Percentiles rank a stretch among this genome's conserved stretches.
Evolutionary conservation across 2,888 invertebrate species (phyloP).

Genomic region (Sthenelais limicola): DNA sequence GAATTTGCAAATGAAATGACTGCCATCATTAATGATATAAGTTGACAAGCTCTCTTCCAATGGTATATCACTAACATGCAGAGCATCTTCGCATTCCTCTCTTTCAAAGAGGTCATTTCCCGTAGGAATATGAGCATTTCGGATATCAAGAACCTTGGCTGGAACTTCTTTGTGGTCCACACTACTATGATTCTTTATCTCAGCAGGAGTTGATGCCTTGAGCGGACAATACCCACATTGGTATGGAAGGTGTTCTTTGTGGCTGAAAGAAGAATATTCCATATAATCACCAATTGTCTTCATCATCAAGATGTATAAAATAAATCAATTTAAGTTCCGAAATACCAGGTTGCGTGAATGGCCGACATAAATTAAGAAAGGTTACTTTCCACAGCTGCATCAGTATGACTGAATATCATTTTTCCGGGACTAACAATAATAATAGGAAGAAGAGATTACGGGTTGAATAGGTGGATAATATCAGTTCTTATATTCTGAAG

Average conservation of each 20-base stretch:
- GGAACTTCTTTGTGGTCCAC: conserved; percentile 39
- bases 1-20: conserved; percentile 26
- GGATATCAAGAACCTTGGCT: conserved; percentile 5
- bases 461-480: too few species aligned
- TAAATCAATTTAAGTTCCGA: too few species aligned
- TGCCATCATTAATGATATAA: conserved; percentile 29
- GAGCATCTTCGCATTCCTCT: not conserved
- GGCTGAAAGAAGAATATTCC: too few species aligned
- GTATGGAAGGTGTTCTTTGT: conserved; percentile 45
- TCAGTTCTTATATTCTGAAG: too few species aligned
- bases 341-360: too few species aligned
- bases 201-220: conserved; percentile 46
- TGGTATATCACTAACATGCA: conserved; percentile 1
- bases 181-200: conserved; percentile 44
- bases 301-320: too few species aligned
- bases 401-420: too few species aligned
- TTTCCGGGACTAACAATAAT: too few species aligned
- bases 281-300: too few species aligned
- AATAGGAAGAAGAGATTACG: too few species aligned
- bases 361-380: too few species aligned
- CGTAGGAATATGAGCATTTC: not conserved
- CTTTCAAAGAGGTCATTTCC: not conserved
- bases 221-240: conserved; percentile 48
- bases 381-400: too few species aligned
- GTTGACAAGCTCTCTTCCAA: conserved; percentile 26